A percentile compares a stretch with the other conserved stretches of the same genome.
These are phyloP conservation scores for Mizuhopecten yessoensis DNA, from an alignment of 1,140 invertebrate species.

Conservation along the genomic window DNA sequence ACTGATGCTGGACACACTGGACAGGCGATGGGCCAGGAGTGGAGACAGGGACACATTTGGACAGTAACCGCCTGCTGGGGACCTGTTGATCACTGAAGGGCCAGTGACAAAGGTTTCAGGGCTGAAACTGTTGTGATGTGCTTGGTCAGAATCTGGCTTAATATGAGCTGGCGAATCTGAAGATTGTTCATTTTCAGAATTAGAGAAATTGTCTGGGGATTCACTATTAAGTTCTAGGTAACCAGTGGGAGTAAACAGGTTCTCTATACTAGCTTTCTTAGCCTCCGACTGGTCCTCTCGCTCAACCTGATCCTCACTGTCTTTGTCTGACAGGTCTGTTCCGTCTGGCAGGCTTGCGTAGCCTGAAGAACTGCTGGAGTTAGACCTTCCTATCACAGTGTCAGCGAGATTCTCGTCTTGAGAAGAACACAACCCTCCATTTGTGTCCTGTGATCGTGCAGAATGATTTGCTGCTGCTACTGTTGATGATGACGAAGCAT, in stretches of 20 bases:
- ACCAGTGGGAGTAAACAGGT: background rate
- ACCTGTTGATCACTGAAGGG: background rate
- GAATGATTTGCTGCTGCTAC: slow-evolving; percentile 7
- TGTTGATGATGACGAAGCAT: background rate
- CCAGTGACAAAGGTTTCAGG: background rate
- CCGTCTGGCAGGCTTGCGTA: slow-evolving; percentile 52
- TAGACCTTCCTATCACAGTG: slow-evolving; percentile 45
- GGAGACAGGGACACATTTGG: slow-evolving; percentile 82
- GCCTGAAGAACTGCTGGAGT: slow-evolving; percentile 58
- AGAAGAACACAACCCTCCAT: slow-evolving; percentile 24
- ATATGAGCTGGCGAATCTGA: slow-evolving; percentile 1
- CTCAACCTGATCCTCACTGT: background rate
- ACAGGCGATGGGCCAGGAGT: slow-evolving; percentile 74
- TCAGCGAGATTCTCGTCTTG: slow-evolving; percentile 39
- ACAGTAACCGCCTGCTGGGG: slow-evolving; percentile 56
- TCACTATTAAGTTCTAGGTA: slow-evolving; percentile 19
- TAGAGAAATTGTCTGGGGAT: slow-evolving; percentile 1
- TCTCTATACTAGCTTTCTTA: background rate
- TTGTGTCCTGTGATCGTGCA: slow-evolving; percentile 7
- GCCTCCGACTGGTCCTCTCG: background rate
- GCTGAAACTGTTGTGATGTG: no score
- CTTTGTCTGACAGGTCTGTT: slow-evolving; percentile 46
- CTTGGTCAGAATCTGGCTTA: slow-evolving; percentile 4
- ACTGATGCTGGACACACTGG: slow-evolving; percentile 76
- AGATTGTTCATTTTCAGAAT: slow-evolving; percentile 29